Evolutionary conservation across 2,888 invertebrate genomes (phyloP).

Genomic region (Phlogophora meticulosa): DNA sequence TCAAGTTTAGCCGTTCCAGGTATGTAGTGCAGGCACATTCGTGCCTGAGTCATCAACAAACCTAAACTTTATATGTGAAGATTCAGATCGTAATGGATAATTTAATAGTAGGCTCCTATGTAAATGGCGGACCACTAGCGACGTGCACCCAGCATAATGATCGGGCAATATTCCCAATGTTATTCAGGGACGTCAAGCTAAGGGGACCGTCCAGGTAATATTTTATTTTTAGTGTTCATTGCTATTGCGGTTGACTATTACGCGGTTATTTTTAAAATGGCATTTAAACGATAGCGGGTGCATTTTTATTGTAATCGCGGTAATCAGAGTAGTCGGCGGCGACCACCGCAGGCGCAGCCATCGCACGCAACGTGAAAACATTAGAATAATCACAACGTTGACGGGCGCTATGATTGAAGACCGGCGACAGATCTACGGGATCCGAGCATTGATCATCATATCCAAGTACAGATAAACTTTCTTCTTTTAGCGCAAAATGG

Average conservation of each 20-base stretch:
- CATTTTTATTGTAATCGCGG: slow-evolving; percentile 82
- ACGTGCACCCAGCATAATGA: slow-evolving; percentile 70
- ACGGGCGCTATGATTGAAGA: slow-evolving; percentile 65
- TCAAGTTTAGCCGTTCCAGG: slow-evolving; percentile 41
- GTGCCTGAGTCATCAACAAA: slow-evolving; percentile 56
- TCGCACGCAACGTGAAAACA: slow-evolving; percentile 72
- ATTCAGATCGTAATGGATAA: slow-evolving; percentile 68
- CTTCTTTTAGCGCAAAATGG: slow-evolving; percentile 6
- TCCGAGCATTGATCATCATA: slow-evolving; percentile 34
- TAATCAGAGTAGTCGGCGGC: slow-evolving; percentile 73
- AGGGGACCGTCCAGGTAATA: slow-evolving; percentile 69
- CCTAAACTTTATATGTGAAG: slow-evolving; percentile 67
- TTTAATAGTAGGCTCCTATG: slow-evolving; percentile 74
- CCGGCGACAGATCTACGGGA: slow-evolving; percentile 59
- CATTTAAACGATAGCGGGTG: slow-evolving; percentile 78
- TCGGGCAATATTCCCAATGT: slow-evolving; percentile 77
- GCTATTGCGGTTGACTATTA: slow-evolving; percentile 80
- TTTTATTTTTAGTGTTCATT: slow-evolving; percentile 80
- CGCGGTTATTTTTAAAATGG: slow-evolving; percentile 79
- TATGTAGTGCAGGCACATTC: slow-evolving; percentile 40
- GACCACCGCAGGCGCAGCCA: slow-evolving; percentile 76
- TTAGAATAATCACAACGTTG: slow-evolving; percentile 73
- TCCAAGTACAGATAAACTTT: slow-evolving; percentile 4
- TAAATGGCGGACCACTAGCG: slow-evolving; percentile 72
- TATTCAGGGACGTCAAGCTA: slow-evolving; percentile 72